Percentiles rank a stretch among this genome's conserved stretches.
phyloP scores from a whole-genome alignment of 2,888 invertebrate genomes.

The Ypsolopha scabrella region DNA sequence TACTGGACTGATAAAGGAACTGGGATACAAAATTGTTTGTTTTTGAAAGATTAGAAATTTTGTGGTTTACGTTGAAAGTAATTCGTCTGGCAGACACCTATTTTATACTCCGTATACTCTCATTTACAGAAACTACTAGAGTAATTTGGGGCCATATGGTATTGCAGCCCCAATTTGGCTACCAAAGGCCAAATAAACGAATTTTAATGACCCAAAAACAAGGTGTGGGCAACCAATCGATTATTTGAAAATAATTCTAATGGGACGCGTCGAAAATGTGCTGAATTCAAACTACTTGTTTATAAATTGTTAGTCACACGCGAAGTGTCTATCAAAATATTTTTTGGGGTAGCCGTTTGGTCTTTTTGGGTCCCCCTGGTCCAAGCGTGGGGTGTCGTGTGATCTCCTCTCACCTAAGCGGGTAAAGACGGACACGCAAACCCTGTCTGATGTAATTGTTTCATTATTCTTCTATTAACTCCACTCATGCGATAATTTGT shows the following conservation, averaged over 20 bases:
- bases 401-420: slow-evolving; percentile 32
- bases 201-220: slow-evolving; percentile 14
- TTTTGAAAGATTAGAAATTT: too few relatives aligned
- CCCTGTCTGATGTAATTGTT: slow-evolving; percentile 62
- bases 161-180: too few relatives aligned
- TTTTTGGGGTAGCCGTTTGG: slow-evolving; percentile 20
- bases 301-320: slow-evolving; percentile 58
- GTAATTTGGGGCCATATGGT: too few relatives aligned
- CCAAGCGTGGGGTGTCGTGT: slow-evolving; percentile 26
- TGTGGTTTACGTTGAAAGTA: too few relatives aligned
- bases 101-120: too few relatives aligned
- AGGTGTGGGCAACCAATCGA: slow-evolving; percentile 47
- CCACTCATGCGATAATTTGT: slow-evolving; percentile 23
- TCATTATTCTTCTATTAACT: slow-evolving; percentile 69
- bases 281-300: slow-evolving; percentile 50
- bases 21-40: too few relatives aligned
- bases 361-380: slow-evolving; percentile 38
- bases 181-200: background rate
- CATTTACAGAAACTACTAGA: too few relatives aligned
- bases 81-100: too few relatives aligned
- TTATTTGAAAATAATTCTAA: slow-evolving; percentile 45
- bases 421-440: slow-evolving; percentile 38
- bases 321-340: slow-evolving; percentile 67
- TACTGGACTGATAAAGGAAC: slow-evolving; percentile 26
- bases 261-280: slow-evolving; percentile 54